Base-by-base conservation (phyloP, 2,797 vertebrate species). In the Rhinella marina region DNA sequence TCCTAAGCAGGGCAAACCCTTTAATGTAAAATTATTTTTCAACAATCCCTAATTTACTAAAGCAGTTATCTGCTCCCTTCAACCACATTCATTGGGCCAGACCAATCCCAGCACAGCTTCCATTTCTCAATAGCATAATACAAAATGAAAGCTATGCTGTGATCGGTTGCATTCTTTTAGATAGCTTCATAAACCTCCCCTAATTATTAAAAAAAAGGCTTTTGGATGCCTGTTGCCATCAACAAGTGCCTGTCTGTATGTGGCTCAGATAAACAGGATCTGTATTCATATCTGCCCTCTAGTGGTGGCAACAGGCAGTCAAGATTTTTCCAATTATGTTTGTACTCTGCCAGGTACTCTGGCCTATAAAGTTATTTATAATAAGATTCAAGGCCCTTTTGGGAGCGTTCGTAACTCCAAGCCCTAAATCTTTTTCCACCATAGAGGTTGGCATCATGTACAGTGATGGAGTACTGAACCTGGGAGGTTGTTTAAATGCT, bases 401-500 rank as follows among this genome's bases (percentile, higher is more conserved):
- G 75, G 50, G 54, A 14, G 48, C 5, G 2, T 77, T 50, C 41
- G 25, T 25, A 54, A 17, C 25, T 7, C 32, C 70, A 73, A 41
- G 41, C 6, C 70, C 23, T 77, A 52, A 77, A 77, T 54, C 23
- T 54, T 77, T 77, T 77, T 54, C 75, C 41, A 11, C 50, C 50
- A 77, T 50, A 54, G 54, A 54, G 75, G 75, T 54, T 77, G 75
- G 75, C 75, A 77, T 52, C 25, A 12, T n/a, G 54, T 77, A 16
- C 23, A 77, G 41, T 77, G 50, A 77, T 77, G n/a, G 50, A 77
- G 50, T 54, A 50, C 23, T 77, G 48, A 50, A 77, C 50, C 16
- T 25, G 75, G 75, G 75, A 77, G 75, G 48, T 54, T 25, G 75
- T 54, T 77, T 52, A 77, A 77, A 25, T 77, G 54, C 75, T 9